Base-by-base conservation (phyloP, 2,888 invertebrate species). In the Pollenia labialis region DNA sequence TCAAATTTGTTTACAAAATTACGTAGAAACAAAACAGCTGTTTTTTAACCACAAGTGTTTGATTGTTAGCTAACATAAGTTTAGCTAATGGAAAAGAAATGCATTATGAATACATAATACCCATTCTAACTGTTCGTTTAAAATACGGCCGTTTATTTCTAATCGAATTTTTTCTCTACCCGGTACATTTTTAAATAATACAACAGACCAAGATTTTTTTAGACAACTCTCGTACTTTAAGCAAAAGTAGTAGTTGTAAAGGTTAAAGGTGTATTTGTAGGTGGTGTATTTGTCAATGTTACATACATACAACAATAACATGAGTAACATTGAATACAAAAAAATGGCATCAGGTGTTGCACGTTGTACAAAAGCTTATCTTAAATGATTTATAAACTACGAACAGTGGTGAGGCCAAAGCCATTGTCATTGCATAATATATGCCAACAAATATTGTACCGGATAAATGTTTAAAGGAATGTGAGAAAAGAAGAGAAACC, bases 381-480 rank as follows among this genome's bases (percentile, higher is more conserved):
- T 92, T 90, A 90, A 91, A 92, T 92, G 92, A 92, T 92, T 92
- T 92, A 92, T 92, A 92, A 91, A 92, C 92, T 92, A 92, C 90
- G 91, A 91, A 92, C 91, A 91, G 90, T 89, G 90, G 91, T 90
- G 91, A 89, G 88, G 89, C 88, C 91, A 91, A 91, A 92, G 91
- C 92, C 90, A 92, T 92, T 92, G 92, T 91, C 91, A 91, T 92
- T 92, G 91, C 90, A 91, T 91, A 91, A 91, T 91, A 92, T 91
- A 92, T 91, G 90, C 90, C 88, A 89, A 86, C 85, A 87, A 88
- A 89, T 84, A 77, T 81, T 71, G 66, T 72, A 62, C 23, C 44
- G 14, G 11, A 50, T 60, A 62, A 60, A 46, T 66, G 48, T 62
- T 23, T 42, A 23, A 44, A 44, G 52, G 71, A 66, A 56, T 42